phyloP scores from a whole-genome alignment of 2,888 invertebrate species.

The Mimachlamys varia region DNA sequence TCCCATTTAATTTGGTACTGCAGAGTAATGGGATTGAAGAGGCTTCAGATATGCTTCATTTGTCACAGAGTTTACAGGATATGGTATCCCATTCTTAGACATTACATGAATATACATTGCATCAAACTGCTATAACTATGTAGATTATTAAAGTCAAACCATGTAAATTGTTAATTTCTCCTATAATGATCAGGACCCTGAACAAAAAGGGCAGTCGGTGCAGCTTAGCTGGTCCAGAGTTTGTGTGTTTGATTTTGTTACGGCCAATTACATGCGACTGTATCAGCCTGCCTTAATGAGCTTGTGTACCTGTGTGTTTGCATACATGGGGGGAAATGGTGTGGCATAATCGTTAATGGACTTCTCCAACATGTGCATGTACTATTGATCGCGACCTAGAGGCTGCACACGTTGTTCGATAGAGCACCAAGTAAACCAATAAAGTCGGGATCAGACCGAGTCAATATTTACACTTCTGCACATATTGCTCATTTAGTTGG shows the following conservation, averaged over 20 bases:
- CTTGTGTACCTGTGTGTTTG: constrained; percentile 1
- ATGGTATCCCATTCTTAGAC: not conserved
- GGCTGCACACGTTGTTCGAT: not conserved
- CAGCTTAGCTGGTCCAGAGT: not conserved
- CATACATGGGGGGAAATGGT: not conserved
- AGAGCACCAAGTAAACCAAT: not conserved
- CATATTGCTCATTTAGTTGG: not conserved
- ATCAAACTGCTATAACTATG: no score
- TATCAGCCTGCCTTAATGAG: not conserved
- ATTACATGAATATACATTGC: not conserved
- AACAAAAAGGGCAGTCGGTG: not conserved
- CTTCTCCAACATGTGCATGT: not conserved
- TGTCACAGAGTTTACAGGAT: not conserved
- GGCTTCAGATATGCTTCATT: not conserved
- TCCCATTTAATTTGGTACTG: no score
- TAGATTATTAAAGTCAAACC: no score
- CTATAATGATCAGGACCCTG: not conserved
- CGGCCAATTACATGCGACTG: not conserved
- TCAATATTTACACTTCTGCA: not conserved
- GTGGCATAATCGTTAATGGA: not conserved
- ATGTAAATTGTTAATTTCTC: no score
- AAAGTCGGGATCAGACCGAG: not conserved
- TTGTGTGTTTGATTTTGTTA: not conserved
- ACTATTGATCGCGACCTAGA: not conserved
- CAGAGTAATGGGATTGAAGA: not conserved